Evolutionary conservation across 2,888 invertebrate species (phyloP), one percentile per base, ranked within the genome.

Genomic region (Keiferia lycopersicella): DNA sequence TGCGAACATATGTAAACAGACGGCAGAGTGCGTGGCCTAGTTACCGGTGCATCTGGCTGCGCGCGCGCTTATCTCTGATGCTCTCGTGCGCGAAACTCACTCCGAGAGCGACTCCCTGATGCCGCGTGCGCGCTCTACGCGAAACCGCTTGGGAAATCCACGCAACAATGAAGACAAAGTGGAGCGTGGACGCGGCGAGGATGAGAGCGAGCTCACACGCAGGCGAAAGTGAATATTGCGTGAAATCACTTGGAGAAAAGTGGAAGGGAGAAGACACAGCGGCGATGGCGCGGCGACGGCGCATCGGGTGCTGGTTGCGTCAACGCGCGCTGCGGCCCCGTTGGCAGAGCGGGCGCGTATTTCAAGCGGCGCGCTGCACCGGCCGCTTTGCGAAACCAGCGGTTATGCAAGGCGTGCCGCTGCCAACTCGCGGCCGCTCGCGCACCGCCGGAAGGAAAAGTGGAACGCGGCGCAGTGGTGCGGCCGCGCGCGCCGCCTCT

Each of bases 331-430:
- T 74, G 76, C 82, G 86, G 84, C 82, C 83, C 83, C 80, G 82
- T 84, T 83, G 84, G 85, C 85, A 80, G 79, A 79, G 80, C 81
- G 74, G 82, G 76, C 80, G 87, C 88, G 85, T 90, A 91, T 89
- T 91, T 90, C 86, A 88, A 88, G 88, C 88, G 77, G 79, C 81
- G 80, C 82, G 85, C 87, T 89, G 88, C 91, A 87, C 80, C 86
- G 84, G 81, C 78, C 83, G 85, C 85, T 91, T 91, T 91, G 91
- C 91, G 91, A 91, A 91, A 91, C 87, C 84, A 83, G 78, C 81
- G 84, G 90, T 91, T 90, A 91, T 91, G 91, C 91, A 91, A 91
- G 91, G 87, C 86, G 84, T 79, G 86, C 84, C 87, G 88, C 86
- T 91, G 91, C 91, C 91, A 91, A 90, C 88, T 88, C 88, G 89